These are phyloP conservation scores for Lepidocyrtinus sp. DNA, from an alignment of 2,888 invertebrate genomes.

Conservation along the genomic window DNA sequence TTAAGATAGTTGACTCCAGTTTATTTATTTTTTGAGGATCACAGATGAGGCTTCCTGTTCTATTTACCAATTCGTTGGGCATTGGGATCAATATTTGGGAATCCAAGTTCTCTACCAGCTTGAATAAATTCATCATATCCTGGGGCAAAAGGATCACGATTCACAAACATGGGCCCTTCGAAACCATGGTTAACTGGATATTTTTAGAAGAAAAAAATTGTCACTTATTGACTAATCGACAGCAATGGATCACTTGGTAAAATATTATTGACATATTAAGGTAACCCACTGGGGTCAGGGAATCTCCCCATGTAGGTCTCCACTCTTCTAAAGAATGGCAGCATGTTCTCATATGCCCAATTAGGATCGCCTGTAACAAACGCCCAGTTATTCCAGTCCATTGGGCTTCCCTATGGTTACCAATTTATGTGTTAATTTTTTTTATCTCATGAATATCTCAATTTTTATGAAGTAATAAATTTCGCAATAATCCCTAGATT, in stretches of 20 bases:
- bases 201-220: not conserved
- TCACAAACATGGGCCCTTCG: constrained; percentile 32
- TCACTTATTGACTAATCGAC: not conserved
- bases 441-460: too few relatives aligned
- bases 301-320: constrained; percentile 30
- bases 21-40: not conserved
- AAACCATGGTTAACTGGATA: constrained; percentile 37
- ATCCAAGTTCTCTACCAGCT: constrained; percentile 30
- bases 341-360: constrained; percentile 34
- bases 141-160: constrained; percentile 19
- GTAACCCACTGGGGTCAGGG: not conserved
- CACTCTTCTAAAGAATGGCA: constrained; percentile 19
- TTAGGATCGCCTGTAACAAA: constrained; percentile 22
- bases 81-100: constrained; percentile 34
- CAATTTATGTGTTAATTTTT: too few relatives aligned
- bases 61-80: constrained; percentile 27
- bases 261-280: not conserved
- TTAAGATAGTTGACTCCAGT: not conserved
- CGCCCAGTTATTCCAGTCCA: constrained; percentile 28
- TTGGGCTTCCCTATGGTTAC: constrained; percentile 32
- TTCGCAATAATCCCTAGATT: too few relatives aligned
- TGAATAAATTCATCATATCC: constrained; percentile 27
- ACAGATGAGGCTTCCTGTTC: too few relatives aligned
- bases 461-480: too few relatives aligned
- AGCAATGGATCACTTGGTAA: not conserved